Percentiles rank a stretch among this genome's conserved stretches.
Evolutionary conservation across 1,140 invertebrate genomes (phyloP).

Genomic region (Yoshiicerus persimilis): DNA sequence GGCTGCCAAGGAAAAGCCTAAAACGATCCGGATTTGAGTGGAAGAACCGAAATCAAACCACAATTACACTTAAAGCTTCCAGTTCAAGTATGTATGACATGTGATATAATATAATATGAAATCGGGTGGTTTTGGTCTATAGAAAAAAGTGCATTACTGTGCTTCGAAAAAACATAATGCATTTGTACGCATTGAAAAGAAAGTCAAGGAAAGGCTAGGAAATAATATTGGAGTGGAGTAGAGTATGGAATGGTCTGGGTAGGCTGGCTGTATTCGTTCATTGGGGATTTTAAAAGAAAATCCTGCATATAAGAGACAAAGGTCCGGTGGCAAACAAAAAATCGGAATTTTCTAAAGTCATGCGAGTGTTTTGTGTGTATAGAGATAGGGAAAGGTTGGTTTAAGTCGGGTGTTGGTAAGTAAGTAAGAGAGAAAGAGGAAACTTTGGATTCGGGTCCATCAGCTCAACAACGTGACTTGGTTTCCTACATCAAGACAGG

Average conservation of each 20-base stretch:
- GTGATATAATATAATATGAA: neutral
- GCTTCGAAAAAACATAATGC: neutral
- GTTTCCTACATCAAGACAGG: constrained; percentile 30
- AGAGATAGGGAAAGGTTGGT: neutral
- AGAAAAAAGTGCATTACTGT: neutral
- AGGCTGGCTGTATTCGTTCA: neutral
- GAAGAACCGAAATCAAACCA: neutral
- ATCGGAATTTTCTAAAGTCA: constrained; percentile 13
- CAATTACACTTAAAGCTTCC: neutral
- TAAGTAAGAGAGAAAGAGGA: constrained; percentile 29
- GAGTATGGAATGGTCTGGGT: neutral
- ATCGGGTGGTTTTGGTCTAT: neutral
- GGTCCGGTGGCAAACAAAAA: constrained; percentile 25
- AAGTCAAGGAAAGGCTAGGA: neutral
- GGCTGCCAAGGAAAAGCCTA: neutral
- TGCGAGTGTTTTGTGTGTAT: neutral
- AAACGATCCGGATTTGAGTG: neutral
- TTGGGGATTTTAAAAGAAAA: constrained; percentile 1
- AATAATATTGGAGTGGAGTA: neutral
- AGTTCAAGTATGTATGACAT: no score
- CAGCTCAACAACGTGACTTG: constrained; percentile 35
- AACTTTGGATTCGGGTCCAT: constrained; percentile 38
- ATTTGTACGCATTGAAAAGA: neutral
- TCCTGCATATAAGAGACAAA: neutral
- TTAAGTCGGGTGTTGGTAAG: neutral